Conservation (phyloP, 2,888 invertebrate species). For the Hecatera dysodea region DNA sequence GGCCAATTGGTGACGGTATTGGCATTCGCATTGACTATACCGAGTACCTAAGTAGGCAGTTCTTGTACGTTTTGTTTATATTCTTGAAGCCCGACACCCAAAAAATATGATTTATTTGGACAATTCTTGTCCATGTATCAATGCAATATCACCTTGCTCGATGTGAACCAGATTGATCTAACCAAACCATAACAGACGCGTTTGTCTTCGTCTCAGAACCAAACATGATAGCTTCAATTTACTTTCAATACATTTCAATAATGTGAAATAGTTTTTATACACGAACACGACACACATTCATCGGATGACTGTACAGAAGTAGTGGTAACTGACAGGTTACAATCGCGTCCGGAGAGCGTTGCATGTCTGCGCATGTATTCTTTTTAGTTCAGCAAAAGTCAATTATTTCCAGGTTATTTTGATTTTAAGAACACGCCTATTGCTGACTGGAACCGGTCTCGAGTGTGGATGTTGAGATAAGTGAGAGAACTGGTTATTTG, state of each 20-base stretch:
- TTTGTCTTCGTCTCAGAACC: constrained; percentile 32
- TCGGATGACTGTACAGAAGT: constrained; percentile 48
- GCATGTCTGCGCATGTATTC: constrained; percentile 31
- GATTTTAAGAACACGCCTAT: constrained; percentile 69
- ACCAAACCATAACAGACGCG: constrained; percentile 19
- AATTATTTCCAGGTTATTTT: constrained; percentile 74
- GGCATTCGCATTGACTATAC: neutral
- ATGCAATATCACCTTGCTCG: constrained; percentile 32
- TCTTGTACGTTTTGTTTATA: neutral
- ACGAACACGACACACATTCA: constrained; percentile 47
- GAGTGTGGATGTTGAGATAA: constrained; percentile 75
- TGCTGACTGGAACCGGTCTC: constrained; percentile 77
- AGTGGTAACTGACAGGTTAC: constrained; percentile 43
- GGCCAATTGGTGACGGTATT: constrained; percentile 40
- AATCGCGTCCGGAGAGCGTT: constrained; percentile 58
- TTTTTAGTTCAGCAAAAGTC: constrained; percentile 59
- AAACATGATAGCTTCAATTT: constrained; percentile 50
- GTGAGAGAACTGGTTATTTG: constrained; percentile 78
- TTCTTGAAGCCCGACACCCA: neutral
- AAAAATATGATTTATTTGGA: neutral
- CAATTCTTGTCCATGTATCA: constrained; percentile 4
- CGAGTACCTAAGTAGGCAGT: neutral
- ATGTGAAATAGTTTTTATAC: constrained; percentile 40
- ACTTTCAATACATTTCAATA: constrained; percentile 59
- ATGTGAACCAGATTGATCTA: constrained; percentile 46